phyloP scores from a whole-genome alignment of 2,888 invertebrate species.

The Machimus atricapillus region DNA sequence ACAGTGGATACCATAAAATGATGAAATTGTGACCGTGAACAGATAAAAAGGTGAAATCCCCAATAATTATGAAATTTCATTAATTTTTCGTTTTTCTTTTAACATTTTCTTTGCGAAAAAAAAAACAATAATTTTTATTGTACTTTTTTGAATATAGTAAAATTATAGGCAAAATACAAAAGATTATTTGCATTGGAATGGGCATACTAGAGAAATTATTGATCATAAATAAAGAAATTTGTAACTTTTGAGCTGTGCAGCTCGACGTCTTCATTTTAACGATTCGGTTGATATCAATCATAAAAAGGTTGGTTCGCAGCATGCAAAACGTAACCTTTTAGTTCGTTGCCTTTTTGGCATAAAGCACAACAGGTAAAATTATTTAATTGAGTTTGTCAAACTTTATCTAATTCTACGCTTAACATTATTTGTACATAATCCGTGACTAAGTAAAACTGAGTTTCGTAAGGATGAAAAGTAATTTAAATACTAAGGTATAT shows the following conservation, averaged over 20 bases:
- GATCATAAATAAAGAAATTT: neutral
- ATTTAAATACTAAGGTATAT: slow-evolving; percentile 29
- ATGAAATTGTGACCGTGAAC: slow-evolving; percentile 23
- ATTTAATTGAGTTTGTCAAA: slow-evolving; percentile 7
- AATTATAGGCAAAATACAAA: neutral
- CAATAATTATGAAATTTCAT: neutral
- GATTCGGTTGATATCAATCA: neutral
- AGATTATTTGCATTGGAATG: neutral
- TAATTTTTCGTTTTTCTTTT: neutral
- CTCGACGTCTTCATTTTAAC: neutral
- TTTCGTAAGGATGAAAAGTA: slow-evolving; percentile 9
- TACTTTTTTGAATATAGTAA: neutral
- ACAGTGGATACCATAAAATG: neutral
- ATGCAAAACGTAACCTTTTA: neutral
- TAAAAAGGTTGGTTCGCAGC: neutral
- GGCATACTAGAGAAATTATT: neutral
- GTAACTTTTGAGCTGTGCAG: neutral
- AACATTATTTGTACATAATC: neutral
- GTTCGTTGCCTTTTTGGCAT: neutral
- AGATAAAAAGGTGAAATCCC: neutral
- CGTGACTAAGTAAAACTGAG: neutral
- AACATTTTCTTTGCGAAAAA: neutral
- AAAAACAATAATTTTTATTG: neutral
- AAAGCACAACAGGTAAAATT: neutral
- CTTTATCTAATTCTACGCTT: neutral